Base-by-base conservation (phyloP, 2,797 vertebrate species). In the Sebastes melanostomus region DNA sequence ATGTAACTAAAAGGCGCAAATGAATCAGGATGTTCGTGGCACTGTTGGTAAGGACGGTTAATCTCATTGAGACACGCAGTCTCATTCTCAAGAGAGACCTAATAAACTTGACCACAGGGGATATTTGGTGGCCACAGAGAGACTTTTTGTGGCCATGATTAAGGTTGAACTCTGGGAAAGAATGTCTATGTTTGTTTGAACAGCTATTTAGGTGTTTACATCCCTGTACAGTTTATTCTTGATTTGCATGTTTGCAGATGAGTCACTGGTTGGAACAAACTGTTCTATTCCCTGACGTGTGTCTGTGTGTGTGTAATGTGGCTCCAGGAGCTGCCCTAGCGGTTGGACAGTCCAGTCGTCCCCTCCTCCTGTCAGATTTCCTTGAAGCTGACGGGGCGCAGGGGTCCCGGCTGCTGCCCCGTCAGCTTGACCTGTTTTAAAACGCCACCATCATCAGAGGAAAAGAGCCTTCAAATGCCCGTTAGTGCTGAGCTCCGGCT, bases 381-480 rank as follows among this genome's bases (percentile, higher is more conserved):
- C 78, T 85, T 36, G 20, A 82, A 81, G 75, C 60, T 14, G 72
- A 75, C 3, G 16, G 78, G 73, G 29, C 62, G 6, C 34, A 6
- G 75, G 65, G 87, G 81, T 82, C 76, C 78, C 0, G 77, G 73
- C 79, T 80, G 82, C 85, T 88, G 84, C 90, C 78, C 89, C 25
- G 86, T 92, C 93, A 93, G 92, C 93, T 90, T 92, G 85, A 93
- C 93, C 93, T 77, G 88, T 78, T 92, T 92, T 90, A 89, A 91
- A 93, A 91, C 3, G 84, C 74, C 82, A 85, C 80, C 79, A 85
- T 92, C 91, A 91, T 89, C 88, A 83, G 74, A 88, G 80, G 61
- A 73, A 90, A 86, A 92, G 75, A 89, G 81, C 82, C 88, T 85
- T 83, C 72, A 91, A 95, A 89, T 81, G 90, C 78, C 85, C 46